These are phyloP conservation scores for Campoplex capitator DNA, from an alignment of 2,888 invertebrate genomes.

Conservation along the genomic window DNA sequence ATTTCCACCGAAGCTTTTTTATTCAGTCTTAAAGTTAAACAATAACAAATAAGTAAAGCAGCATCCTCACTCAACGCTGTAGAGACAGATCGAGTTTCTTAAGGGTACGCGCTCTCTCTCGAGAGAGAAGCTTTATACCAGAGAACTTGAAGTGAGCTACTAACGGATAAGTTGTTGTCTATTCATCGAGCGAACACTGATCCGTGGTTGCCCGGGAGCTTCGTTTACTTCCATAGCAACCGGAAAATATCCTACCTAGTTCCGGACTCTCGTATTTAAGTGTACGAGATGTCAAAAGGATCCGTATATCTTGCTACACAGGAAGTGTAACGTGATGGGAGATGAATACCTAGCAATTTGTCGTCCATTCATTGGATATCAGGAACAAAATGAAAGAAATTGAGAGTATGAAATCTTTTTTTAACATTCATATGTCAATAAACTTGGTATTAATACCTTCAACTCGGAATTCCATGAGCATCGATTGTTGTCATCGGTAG, in stretches of 20 bases:
- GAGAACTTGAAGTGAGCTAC: constrained; percentile 60
- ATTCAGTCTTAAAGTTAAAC: neutral
- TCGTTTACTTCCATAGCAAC: constrained; percentile 76
- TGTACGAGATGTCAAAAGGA: neutral
- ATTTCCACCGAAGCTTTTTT: neutral
- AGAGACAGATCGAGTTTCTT: constrained; percentile 58
- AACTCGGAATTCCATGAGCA: too few relatives aligned
- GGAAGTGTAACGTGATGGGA: neutral
- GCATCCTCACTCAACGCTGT: constrained; percentile 34
- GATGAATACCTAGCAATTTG: neutral
- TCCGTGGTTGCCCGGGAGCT: constrained; percentile 58
- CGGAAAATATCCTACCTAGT: constrained; percentile 57
- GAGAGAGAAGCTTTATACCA: constrained; percentile 50
- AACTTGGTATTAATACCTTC: too few relatives aligned
- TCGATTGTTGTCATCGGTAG: neutral
- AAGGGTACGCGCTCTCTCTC: constrained; percentile 47
- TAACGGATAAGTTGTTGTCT: constrained; percentile 61
- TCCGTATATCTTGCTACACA: neutral
- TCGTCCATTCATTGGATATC: neutral
- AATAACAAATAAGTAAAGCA: constrained; percentile 3
- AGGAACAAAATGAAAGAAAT: neutral
- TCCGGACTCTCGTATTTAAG: constrained; percentile 35
- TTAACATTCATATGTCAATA: too few relatives aligned
- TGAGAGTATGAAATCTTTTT: neutral
- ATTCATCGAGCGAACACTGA: constrained; percentile 61